Conservation (phyloP, 2,888 invertebrate genomes). For the Colostygia pectinataria region DNA sequence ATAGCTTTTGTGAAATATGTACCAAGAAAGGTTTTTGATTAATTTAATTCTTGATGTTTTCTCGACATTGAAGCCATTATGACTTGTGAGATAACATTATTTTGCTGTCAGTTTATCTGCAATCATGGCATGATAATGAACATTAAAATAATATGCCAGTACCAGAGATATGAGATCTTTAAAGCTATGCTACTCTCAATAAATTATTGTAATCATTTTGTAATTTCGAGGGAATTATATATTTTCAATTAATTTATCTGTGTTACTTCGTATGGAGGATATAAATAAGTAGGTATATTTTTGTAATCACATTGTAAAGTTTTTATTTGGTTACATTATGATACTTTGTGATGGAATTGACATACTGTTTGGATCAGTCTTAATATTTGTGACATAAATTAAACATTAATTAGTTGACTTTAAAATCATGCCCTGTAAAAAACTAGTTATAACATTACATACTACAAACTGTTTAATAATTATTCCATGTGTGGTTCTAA, state of each 20-base stretch:
- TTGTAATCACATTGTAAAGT: slow-evolving; percentile 59
- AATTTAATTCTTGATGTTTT: no score
- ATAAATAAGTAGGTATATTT: slow-evolving; percentile 76
- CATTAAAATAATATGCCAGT: no score
- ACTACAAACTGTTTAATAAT: slow-evolving; percentile 45
- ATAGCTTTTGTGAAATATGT: neutral
- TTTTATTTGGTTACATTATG: slow-evolving; percentile 9
- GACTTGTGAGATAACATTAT: neutral
- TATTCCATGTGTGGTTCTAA: slow-evolving; percentile 64
- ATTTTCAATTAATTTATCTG: slow-evolving; percentile 62
- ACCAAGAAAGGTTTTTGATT: no score
- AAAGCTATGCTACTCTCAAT: neutral
- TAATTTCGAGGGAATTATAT: slow-evolving; percentile 47
- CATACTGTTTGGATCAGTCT: slow-evolving; percentile 21
- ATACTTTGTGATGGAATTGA: slow-evolving; percentile 14
- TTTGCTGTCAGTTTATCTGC: neutral
- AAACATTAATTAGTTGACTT: no score
- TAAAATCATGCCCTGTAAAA: slow-evolving; percentile 1
- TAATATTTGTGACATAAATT: slow-evolving; percentile 32
- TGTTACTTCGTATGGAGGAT: slow-evolving; percentile 64
- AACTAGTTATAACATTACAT: slow-evolving; percentile 20
- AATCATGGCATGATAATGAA: no score
- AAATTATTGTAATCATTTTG: slow-evolving; percentile 31
- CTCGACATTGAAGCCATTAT: no score
- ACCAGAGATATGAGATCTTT: no score